Conservation (phyloP, 2,888 invertebrate species). For the Drosophila siamana region DNA sequence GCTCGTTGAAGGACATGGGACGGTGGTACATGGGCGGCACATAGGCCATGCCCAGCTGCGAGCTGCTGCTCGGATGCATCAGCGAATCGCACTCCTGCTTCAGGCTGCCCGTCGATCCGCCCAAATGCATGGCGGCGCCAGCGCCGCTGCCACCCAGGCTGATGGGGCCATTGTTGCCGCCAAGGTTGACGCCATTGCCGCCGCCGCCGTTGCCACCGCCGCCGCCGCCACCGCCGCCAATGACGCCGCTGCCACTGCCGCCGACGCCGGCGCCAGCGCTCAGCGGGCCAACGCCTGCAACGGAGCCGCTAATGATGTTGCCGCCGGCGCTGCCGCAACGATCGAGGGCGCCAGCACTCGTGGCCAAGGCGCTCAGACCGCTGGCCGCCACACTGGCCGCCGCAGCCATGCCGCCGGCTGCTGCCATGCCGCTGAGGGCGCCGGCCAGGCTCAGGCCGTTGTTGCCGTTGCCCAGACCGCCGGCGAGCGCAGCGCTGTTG, state of each 20-base stretch:
- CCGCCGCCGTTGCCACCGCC: slow-evolving; percentile 29
- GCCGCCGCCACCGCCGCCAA: slow-evolving; percentile 35
- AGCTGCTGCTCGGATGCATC: slow-evolving; percentile 84
- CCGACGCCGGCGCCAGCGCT: slow-evolving; percentile 45
- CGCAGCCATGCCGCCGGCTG: slow-evolving; percentile 67
- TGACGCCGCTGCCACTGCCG: slow-evolving; percentile 32
- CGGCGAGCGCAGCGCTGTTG: slow-evolving; percentile 38
- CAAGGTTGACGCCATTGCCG: slow-evolving; percentile 6
- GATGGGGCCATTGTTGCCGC: slow-evolving; percentile 84
- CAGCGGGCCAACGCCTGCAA: slow-evolving; percentile 53
- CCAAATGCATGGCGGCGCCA: slow-evolving; percentile 75
- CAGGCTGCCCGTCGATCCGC: slow-evolving; percentile 80
- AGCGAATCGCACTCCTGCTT: slow-evolving; percentile 85
- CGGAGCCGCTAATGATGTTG: slow-evolving; percentile 67
- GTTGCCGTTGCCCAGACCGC: slow-evolving; percentile 60
- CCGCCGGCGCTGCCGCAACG: slow-evolving; percentile 71
- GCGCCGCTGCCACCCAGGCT: slow-evolving; percentile 76
- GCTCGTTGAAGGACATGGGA: slow-evolving; percentile 85
- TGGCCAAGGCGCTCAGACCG: slow-evolving; percentile 70
- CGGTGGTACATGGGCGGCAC: slow-evolving; percentile 85
- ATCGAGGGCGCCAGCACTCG: slow-evolving; percentile 70
- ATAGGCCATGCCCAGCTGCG: slow-evolving; percentile 84
- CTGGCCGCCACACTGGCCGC: slow-evolving; percentile 67
- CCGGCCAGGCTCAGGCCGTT: slow-evolving; percentile 60
- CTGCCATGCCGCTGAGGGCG: slow-evolving; percentile 66